These are phyloP conservation scores for Drosophila bunnanda DNA, from an alignment of 2,888 invertebrate species.

Conservation along the genomic window DNA sequence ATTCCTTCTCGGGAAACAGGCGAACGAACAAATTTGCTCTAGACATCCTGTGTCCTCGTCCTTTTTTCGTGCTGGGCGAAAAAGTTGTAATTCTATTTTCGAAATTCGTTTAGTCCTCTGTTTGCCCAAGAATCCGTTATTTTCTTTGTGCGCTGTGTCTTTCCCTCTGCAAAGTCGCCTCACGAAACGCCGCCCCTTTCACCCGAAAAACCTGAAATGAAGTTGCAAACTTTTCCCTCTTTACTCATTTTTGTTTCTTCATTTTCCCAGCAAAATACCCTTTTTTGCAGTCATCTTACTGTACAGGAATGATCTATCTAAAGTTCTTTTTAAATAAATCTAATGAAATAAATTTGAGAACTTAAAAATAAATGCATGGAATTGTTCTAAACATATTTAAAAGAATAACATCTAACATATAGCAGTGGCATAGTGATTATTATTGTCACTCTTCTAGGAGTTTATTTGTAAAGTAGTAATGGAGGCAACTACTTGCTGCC, in stretches of 20 bases:
- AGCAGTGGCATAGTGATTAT: too few species aligned
- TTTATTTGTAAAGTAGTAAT: background rate
- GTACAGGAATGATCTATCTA: background rate
- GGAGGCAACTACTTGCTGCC: background rate
- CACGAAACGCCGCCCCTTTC: slow-evolving; percentile 17
- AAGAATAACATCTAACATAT: too few species aligned
- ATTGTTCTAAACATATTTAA: too few species aligned
- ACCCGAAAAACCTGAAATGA: slow-evolving; percentile 58
- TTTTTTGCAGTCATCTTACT: background rate
- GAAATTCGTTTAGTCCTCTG: slow-evolving; percentile 80
- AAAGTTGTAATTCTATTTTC: slow-evolving; percentile 81
- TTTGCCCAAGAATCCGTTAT: slow-evolving; percentile 79
- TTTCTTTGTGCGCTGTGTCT: slow-evolving; percentile 62
- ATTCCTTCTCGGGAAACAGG: slow-evolving; percentile 30
- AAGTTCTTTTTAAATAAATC: background rate
- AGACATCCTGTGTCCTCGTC: slow-evolving; percentile 52
- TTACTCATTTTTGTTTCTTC: slow-evolving; percentile 30
- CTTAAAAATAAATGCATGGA: background rate
- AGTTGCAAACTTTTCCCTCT: slow-evolving; percentile 72
- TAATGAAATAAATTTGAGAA: background rate
- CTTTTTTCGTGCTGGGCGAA: slow-evolving; percentile 49
- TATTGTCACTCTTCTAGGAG: background rate
- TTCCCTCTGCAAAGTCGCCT: slow-evolving; percentile 9
- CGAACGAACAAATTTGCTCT: slow-evolving; percentile 62
- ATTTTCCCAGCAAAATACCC: slow-evolving; percentile 31